A percentile compares a stretch with the other conserved stretches of the same genome.
Evolutionary conservation across 1,140 invertebrate species (phyloP).

Genomic region (Charaxes varanes): DNA sequence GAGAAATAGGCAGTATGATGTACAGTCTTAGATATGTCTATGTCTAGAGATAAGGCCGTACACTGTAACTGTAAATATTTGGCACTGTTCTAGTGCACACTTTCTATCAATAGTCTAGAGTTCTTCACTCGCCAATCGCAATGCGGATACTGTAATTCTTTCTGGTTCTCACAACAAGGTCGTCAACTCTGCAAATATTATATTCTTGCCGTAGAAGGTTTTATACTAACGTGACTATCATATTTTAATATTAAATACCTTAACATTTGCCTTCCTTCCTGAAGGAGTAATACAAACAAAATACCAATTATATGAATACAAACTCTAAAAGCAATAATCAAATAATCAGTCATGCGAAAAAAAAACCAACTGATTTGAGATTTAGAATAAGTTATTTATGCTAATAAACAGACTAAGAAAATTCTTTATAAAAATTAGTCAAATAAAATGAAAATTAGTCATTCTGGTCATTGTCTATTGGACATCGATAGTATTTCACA

Average conservation of each 20-base stretch:
- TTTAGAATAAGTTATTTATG: too few relatives aligned
- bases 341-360: too few relatives aligned
- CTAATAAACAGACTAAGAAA: too few relatives aligned
- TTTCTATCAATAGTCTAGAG: constrained; percentile 17
- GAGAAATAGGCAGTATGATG: background rate
- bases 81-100: constrained; percentile 13
- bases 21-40: too few relatives aligned
- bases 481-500: too few relatives aligned
- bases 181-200: constrained; percentile 1
- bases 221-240: background rate
- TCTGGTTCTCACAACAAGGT: constrained; percentile 14
- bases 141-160: constrained; percentile 27
- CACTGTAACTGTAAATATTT: constrained; percentile 10
- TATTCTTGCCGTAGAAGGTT: background rate
- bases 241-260: background rate
- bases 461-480: too few relatives aligned
- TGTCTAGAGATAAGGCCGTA: constrained; percentile 13
- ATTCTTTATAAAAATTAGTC: too few relatives aligned
- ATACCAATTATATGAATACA: background rate
- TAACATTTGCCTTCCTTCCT: background rate
- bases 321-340: too few relatives aligned
- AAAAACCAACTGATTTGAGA: too few relatives aligned
- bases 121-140: constrained; percentile 30
- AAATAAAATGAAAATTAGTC: too few relatives aligned
- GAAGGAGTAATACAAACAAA: background rate